Percentiles rank a stretch among this genome's conserved stretches.
Evolutionary conservation across 2,888 invertebrate genomes (phyloP).

Genomic region (Nephrotoma appendiculata): DNA sequence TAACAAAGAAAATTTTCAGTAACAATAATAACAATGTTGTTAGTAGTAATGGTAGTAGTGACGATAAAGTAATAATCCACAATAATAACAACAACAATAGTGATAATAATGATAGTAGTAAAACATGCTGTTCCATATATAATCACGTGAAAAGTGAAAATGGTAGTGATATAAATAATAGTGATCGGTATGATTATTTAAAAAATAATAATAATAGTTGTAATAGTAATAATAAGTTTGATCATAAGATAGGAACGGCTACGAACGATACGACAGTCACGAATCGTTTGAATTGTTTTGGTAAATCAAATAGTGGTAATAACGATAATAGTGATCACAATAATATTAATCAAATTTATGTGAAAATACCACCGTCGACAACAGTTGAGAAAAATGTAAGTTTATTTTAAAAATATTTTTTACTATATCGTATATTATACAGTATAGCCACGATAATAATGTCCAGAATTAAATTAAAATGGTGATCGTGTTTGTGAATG

Average conservation of each 20-base stretch:
- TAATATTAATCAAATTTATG: neutral
- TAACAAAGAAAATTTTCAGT: neutral
- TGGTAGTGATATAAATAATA: neutral
- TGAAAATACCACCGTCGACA: neutral
- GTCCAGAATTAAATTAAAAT: neutral
- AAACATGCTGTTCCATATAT: neutral
- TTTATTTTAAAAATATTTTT: neutral
- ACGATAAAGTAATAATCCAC: neutral
- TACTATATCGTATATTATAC: neutral
- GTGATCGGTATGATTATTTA: neutral
- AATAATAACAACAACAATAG: neutral
- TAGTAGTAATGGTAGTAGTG: neutral
- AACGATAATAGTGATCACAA: neutral
- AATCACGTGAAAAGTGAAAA: neutral
- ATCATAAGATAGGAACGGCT: neutral
- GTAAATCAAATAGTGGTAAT: neutral
- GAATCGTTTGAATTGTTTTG: neutral
- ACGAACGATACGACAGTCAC: neutral
- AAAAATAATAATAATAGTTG: neutral
- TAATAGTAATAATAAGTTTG: neutral
- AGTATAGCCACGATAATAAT: neutral
- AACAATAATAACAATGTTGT: neutral
- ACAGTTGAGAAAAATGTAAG: neutral
- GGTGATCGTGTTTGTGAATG: neutral
- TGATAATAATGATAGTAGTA: slow-evolving; percentile 1